Base-by-base conservation (phyloP, 2,888 invertebrate genomes). In the Conistra vaccinii region DNA sequence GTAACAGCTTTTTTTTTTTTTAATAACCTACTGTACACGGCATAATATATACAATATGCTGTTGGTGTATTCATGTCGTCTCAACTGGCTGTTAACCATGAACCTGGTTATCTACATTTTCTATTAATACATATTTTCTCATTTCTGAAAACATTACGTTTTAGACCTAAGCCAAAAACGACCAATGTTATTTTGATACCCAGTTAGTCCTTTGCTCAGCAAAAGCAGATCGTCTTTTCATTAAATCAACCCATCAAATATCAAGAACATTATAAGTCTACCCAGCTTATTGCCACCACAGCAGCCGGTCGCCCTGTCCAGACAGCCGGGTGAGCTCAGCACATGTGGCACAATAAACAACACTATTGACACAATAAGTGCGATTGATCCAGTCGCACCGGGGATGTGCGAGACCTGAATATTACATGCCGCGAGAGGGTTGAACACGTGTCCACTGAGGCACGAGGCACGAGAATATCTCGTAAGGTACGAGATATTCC, bases 281-380 rank as follows among this genome's bases (percentile, higher is more conserved):
- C 9, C 17, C 20, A 35, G 57, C 32, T 83, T 53, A 67, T 57
- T 26, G 51, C 3, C 29, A 23, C 6, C 14, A 29, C 23, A 48
- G 45, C 58, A 66, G 57, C 58, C 48, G 70, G 45, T 6, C 20
- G 20, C 20, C 48, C 48, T 6, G 80, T 60, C 69, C 32, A 9
- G 39, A 26, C 23, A 45, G 55, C 48, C 32, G 76, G 26, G 20
- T 20, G 32, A 53, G 20, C 57, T 67, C 42, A 71, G 60, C 85
- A 72, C 62, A 73, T 72, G 62, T 63, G 77, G 62, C 26, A 26
- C 39, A 85, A 92, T 91, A 91, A 91, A 93, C 93, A 91, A 92
- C 80, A 57, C 80, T 80, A 94, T 93, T 93, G 93, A 92, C 93
- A 92, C 90, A 91, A 92, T 93, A 93, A 91, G 90, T 88, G 86